Evolutionary conservation across 2,797 vertebrate species (phyloP).

Genomic region (Parotocinclus haroldoi): DNA sequence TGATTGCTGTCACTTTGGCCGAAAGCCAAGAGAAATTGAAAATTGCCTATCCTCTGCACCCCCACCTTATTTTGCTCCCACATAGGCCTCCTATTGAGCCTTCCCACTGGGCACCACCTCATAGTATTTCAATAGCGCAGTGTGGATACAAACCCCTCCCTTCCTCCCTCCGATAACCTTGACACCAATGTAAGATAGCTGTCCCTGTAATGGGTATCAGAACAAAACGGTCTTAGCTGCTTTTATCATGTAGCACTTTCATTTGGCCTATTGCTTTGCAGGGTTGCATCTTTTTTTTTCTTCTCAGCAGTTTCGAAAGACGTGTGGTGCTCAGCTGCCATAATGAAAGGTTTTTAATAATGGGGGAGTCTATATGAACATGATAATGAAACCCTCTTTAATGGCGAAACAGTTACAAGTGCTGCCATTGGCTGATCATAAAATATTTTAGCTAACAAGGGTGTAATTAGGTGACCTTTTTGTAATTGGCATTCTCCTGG

Average conservation of each 20-base stretch:
- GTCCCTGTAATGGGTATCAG: slow-evolving; percentile 19
- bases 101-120: slow-evolving; percentile 42
- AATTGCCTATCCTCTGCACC: slow-evolving; percentile 43
- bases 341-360: slow-evolving; percentile 19
- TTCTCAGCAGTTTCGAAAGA: slow-evolving; percentile 4
- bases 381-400: slow-evolving; percentile 29
- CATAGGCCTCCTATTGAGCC: slow-evolving; percentile 17
- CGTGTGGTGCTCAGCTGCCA: background rate
- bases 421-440: slow-evolving; percentile 12
- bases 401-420: slow-evolving; percentile 6
- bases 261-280: background rate
- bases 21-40: slow-evolving; percentile 65
- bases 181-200: slow-evolving; percentile 45
- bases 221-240: slow-evolving; percentile 24
- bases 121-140: slow-evolving; percentile 44
- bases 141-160: slow-evolving; percentile 26
- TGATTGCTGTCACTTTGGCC: slow-evolving; percentile 64
- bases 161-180: slow-evolving; percentile 46
- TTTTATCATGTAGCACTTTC: slow-evolving; percentile 18
- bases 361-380: too few species aligned
- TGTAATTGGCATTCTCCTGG: slow-evolving; percentile 20
- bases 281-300: background rate
- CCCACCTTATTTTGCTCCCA: slow-evolving; percentile 4
- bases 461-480: slow-evolving; percentile 29
- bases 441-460: slow-evolving; percentile 22